Percentiles rank a stretch among this genome's conserved stretches.
Conservation (phyloP, 2,797 vertebrate species). For the Siniperca obscura region DNA sequence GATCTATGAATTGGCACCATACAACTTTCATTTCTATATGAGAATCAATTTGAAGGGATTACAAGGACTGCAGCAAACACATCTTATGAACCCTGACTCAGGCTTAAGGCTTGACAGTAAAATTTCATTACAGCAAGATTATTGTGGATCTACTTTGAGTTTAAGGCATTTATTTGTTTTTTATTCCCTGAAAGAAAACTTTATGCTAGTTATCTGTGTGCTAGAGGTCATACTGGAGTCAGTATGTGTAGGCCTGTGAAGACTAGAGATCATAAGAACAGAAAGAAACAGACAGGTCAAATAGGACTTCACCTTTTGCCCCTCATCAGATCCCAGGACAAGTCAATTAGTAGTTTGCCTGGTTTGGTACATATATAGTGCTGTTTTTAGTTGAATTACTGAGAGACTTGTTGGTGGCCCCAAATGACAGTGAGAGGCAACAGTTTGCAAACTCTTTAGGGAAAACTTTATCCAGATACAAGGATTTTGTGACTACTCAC, state of each 20-base stretch:
- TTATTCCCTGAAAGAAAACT: constrained; percentile 35
- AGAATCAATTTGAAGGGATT: constrained; percentile 65
- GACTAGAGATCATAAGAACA: background rate
- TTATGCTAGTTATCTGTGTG: constrained; percentile 24
- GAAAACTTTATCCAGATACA: background rate
- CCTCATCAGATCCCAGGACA: background rate
- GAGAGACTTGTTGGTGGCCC: background rate
- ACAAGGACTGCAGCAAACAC: constrained; percentile 49
- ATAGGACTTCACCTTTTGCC: background rate
- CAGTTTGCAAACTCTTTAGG: background rate
- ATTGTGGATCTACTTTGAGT: constrained; percentile 52
- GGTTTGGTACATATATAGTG: background rate
- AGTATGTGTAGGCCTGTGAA: constrained; percentile 7
- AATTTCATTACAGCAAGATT: constrained; percentile 68
- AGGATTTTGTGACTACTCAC: background rate
- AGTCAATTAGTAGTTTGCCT: background rate
- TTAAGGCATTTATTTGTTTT: constrained; percentile 53
- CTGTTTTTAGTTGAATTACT: background rate
- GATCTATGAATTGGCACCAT: constrained; percentile 46
- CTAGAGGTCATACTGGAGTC: constrained; percentile 20
- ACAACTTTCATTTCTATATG: constrained; percentile 42
- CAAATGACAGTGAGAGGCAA: background rate
- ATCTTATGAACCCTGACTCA: constrained; percentile 37
- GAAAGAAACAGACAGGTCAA: background rate
- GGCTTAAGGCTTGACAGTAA: constrained; percentile 44